Base-by-base conservation (phyloP, 2,888 invertebrate genomes). In the Pyrrhopygopsis socrates region DNA sequence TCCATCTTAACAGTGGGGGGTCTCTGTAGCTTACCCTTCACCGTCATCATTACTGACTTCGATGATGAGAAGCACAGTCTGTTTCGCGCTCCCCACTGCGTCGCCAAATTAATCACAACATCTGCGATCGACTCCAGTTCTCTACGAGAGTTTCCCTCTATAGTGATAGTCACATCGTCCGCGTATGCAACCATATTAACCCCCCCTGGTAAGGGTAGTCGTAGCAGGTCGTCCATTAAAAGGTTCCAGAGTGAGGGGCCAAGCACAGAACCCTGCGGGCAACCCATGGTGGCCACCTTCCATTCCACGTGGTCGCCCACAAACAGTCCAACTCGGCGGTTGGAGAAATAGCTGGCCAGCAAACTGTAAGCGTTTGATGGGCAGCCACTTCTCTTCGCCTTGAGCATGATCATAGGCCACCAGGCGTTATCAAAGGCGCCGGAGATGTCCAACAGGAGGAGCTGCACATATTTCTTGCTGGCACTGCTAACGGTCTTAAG, bases 371-470 rank as follows among this genome's bases (percentile, higher is more conserved):
- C 82, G 87, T 95, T 89, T 18, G 58, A 18, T 24, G 85, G 89
- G 86, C 15, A 79, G 22, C 1, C 82, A 24, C 22, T 77, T 0
- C 81, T 60, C 4, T 71, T 87, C 0, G 92, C 83, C 68, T 91
- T 92, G 0, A 75, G 34, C 11, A 93, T 29, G 2, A 94, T 91
- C 68, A 92, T 89, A 0, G 94, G 92, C 95, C 93, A 93, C 92
- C 91, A 93, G 6, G 91, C 92, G 63, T 91, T 91, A 70, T 92
- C 89, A 74, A 95, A 95, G 5, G 95, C 95, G 1, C 94, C 95
- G 9, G 92, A 85, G n/a, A 95, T 94, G 88, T 95, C 95, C 9
- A 94, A 63, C 34, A 93, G 89, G 0, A 95, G 58, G 9, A 83
- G 84, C n/a, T 88, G 86, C 1, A 92, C 91, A 73, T 93, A 92